Percentiles rank a stretch among this genome's conserved stretches.
phyloP scores from a whole-genome alignment of 64 coral and sea anemone species.

The Pocillopora verrucosa region DNA sequence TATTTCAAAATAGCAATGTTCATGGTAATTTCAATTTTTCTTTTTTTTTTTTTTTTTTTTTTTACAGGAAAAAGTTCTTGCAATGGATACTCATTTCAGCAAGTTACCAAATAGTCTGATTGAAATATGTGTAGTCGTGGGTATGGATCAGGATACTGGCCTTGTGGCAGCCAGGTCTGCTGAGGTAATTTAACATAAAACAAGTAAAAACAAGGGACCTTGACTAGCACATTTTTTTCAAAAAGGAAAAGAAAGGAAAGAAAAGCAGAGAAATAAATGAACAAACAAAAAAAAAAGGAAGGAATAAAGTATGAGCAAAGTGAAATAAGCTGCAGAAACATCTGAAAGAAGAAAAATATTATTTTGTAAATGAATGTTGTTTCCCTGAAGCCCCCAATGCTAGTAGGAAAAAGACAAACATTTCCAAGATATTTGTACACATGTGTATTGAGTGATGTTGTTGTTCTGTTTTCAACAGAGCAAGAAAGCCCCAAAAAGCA shows the following conservation, averaged over 20 bases:
- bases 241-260: too few relatives aligned
- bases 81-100: constrained; percentile 25
- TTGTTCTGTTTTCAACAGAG: neutral
- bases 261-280: too few relatives aligned
- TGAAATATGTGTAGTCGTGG: constrained; percentile 70
- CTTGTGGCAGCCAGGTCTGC: constrained; percentile 15
- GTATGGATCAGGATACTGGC: constrained; percentile 77
- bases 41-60: neutral
- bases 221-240: too few relatives aligned
- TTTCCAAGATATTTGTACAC: neutral
- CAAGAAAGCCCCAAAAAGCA: neutral
- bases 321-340: too few relatives aligned
- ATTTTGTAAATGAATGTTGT: too few relatives aligned
- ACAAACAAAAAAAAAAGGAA: too few relatives aligned
- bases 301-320: too few relatives aligned
- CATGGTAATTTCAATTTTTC: neutral
- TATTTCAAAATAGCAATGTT: neutral
- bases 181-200: neutral
- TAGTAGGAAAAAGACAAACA: neutral
- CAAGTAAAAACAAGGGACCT: too few relatives aligned
- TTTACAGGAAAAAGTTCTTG: neutral
- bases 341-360: too few relatives aligned
- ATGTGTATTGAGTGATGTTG: neutral
- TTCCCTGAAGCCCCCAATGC: neutral
- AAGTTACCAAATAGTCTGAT: constrained; percentile 72